phyloP scores from a whole-genome alignment of 2,888 invertebrate species.

The Drosophila koepferae region DNA sequence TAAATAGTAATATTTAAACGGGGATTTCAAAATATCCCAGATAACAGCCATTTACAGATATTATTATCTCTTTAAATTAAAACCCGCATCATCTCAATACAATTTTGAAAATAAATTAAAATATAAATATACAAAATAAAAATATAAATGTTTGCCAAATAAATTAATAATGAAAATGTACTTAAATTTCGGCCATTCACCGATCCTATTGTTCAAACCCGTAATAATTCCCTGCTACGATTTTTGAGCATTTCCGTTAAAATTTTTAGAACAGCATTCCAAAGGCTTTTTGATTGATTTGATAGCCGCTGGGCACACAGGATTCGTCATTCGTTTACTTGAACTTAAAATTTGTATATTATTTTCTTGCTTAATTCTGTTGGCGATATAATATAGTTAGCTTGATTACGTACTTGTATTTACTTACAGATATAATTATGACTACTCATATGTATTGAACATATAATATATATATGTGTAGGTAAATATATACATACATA shows the following conservation, averaged over 20 bases:
- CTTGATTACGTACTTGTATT: conserved; percentile 33
- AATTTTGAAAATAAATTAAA: too few relatives aligned
- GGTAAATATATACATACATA: neutral
- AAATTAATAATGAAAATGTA: neutral
- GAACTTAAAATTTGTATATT: neutral
- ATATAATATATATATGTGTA: neutral
- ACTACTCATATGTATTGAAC: conserved; percentile 6
- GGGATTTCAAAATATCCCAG: too few relatives aligned
- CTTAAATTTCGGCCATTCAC: neutral
- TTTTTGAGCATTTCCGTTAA: neutral
- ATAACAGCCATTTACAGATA: too few relatives aligned
- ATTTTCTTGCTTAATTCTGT: conserved; percentile 5
- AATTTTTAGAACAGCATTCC: neutral
- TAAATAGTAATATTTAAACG: neutral
- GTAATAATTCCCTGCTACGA: neutral
- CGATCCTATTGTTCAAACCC: neutral
- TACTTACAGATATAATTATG: conserved; percentile 42
- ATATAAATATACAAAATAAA: too few relatives aligned
- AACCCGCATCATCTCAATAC: too few relatives aligned
- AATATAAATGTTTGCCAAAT: neutral
- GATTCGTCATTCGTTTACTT: conserved; percentile 4
- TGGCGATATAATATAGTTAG: conserved; percentile 32
- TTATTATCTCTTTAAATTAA: too few relatives aligned
- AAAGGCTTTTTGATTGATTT: conserved; percentile 2
- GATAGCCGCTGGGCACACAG: neutral